Percentiles rank a stretch among this genome's conserved stretches.
Evolutionary conservation across 2,113 vertebrate species (phyloP).

Genomic region (Echinops telfairi): DNA sequence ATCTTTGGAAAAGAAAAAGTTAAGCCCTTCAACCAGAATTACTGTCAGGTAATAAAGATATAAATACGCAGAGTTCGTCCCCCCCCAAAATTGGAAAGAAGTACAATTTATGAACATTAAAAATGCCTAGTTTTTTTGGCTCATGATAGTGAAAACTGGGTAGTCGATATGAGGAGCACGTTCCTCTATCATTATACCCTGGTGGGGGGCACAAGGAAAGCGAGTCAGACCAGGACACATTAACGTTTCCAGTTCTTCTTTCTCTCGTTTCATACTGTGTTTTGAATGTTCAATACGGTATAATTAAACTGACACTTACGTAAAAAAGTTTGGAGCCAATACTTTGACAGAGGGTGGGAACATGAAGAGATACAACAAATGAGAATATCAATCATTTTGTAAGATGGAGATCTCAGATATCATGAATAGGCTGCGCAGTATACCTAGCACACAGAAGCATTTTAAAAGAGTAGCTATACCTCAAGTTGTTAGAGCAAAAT

Average conservation of each 20-base stretch:
- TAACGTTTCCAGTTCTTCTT: constrained; percentile 22
- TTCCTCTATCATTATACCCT: constrained; percentile 19
- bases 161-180: not conserved
- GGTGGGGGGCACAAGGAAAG: constrained; percentile 42
- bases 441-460: not conserved
- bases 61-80: not conserved
- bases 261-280: constrained; percentile 18
- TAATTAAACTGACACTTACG: not conserved
- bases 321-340: constrained; percentile 39
- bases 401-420: constrained; percentile 22
- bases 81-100: not conserved
- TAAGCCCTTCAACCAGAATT: constrained; percentile 44
- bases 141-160: constrained; percentile 16
- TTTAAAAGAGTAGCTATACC: not conserved
- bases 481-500: constrained; percentile 5
- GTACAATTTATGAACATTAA: constrained; percentile 38
- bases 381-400: constrained; percentile 10
- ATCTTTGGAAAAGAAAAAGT: constrained; percentile 86
- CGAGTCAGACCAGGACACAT: not conserved
- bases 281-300: constrained; percentile 40
- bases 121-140: constrained; percentile 26
- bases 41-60: constrained; percentile 15
- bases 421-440: not conserved
- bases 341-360: not conserved
- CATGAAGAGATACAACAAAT: constrained; percentile 6